Percentiles rank a stretch among this genome's conserved stretches.
Conservation (phyloP, 23 tunicate genomes). For the Diplosoma virens region DNA sequence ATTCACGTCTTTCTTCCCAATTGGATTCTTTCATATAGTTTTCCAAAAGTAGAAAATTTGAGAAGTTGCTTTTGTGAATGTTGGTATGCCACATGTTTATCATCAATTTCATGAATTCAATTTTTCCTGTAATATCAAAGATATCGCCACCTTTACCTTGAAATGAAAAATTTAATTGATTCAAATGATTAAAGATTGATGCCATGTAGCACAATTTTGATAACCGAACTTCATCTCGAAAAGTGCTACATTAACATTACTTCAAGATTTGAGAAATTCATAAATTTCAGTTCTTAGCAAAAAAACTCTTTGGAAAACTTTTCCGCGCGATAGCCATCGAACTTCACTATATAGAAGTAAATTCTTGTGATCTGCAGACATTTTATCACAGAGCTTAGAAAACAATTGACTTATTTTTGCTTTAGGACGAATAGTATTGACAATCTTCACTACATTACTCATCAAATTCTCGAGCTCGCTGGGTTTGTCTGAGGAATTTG, state of each 20-base stretch:
- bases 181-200: conserved; percentile 39
- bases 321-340: conserved; percentile 28
- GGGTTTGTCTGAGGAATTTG: conserved; percentile 13
- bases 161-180: conserved; percentile 41
- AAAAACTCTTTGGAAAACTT: conserved; percentile 31
- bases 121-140: too few species aligned
- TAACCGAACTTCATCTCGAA: conserved; percentile 31
- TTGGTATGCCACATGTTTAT: too few species aligned
- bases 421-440: conserved; percentile 41
- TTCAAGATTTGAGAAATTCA: conserved; percentile 25
- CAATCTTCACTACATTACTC: conserved; percentile 35
- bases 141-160: conserved; percentile 49
- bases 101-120: too few species aligned
- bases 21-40: too few species aligned
- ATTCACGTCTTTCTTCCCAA: too few species aligned
- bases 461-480: conserved; percentile 7
- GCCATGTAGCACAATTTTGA: conserved; percentile 32
- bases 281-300: conserved; percentile 19
- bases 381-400: conserved; percentile 36
- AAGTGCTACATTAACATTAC: conserved; percentile 18
- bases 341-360: conserved; percentile 29
- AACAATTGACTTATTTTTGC: conserved; percentile 29
- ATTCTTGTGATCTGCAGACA: conserved; percentile 39
- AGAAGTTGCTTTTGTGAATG: too few species aligned
- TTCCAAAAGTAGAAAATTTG: too few species aligned